Percentiles rank a stretch among this genome's conserved stretches.
Conservation (phyloP, 2,113 vertebrate genomes). For the Mohoua ochrocephala region DNA sequence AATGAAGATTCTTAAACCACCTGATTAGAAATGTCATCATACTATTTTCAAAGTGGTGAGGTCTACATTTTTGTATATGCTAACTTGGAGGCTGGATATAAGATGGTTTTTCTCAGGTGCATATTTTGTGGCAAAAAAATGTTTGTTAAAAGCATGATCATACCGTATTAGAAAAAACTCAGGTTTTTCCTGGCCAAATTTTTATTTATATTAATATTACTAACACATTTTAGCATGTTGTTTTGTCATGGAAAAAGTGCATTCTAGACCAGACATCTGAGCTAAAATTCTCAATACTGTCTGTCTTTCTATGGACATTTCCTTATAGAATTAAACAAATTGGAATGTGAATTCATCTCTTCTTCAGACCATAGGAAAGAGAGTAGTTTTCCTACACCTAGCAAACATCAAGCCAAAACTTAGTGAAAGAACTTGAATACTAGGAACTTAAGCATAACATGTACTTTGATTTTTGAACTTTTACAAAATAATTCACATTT, state of each 20-base stretch:
- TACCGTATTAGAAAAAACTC: neutral
- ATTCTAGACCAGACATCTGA: neutral
- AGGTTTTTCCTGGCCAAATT: neutral
- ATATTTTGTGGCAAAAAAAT: neutral
- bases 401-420: neutral
- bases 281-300: neutral
- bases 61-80: neutral
- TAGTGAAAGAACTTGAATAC: neutral
- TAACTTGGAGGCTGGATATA: neutral
- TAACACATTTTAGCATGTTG: neutral
- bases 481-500: neutral
- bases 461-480: neutral
- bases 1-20: neutral
- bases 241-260: neutral
- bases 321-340: neutral
- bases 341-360: neutral
- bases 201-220: neutral
- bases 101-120: neutral
- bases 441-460: neutral
- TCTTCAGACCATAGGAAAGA: neutral
- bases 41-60: neutral
- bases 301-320: neutral
- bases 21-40: neutral
- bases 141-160: neutral
- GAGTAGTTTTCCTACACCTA: neutral